phyloP scores from a whole-genome alignment of 2,797 vertebrate genomes.

The Eleutherodactylus coqui region DNA sequence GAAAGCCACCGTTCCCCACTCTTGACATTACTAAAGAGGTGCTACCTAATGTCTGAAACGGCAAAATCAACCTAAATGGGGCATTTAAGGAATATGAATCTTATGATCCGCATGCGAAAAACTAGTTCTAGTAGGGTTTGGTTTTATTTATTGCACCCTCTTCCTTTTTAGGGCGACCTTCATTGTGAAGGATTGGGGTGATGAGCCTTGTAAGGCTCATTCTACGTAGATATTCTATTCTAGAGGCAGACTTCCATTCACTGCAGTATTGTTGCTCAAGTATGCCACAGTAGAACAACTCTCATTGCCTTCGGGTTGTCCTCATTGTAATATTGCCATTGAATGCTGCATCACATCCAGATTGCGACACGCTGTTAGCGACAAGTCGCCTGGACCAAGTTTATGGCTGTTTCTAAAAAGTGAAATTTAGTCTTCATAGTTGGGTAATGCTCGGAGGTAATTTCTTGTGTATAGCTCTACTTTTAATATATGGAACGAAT shows the following conservation, averaged over 20 bases:
- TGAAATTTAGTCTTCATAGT: not conserved
- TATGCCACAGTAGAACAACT: not conserved
- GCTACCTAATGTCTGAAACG: not conserved
- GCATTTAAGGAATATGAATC: not conserved
- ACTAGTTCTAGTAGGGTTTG: not conserved
- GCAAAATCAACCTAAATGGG: not conserved
- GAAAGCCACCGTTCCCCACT: not conserved
- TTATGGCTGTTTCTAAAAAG: not conserved
- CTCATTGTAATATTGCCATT: not conserved
- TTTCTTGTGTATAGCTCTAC: not conserved
- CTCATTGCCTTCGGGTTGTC: not conserved
- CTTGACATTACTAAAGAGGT: not conserved
- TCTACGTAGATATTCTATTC: not conserved
- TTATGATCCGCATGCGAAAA: not conserved
- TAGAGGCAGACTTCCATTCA: not conserved
- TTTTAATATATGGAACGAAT: not conserved
- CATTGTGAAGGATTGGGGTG: not conserved
- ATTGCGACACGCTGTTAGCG: not conserved
- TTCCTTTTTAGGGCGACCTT: too few relatives aligned
- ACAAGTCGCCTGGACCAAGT: not conserved
- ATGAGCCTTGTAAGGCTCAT: not conserved
- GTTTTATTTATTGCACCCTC: not conserved
- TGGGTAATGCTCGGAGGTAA: not conserved
- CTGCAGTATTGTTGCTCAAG: not conserved
- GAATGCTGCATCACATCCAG: not conserved